Conservation (phyloP, 2,797 vertebrate species). For the Helostoma temminkii region DNA sequence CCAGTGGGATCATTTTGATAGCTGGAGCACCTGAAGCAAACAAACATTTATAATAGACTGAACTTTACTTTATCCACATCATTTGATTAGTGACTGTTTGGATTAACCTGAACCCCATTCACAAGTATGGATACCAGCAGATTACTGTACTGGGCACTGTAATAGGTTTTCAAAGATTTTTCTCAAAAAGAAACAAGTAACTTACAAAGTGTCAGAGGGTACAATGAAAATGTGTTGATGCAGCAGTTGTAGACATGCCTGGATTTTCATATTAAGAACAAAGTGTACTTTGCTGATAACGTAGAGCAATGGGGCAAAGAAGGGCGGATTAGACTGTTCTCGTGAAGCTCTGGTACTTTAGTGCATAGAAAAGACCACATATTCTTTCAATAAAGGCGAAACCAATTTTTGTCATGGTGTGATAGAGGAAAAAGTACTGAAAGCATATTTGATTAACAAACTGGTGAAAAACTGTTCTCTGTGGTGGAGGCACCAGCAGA, state of each 20-base stretch:
- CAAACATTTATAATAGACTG: conserved; percentile 17
- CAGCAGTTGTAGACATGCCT: conserved; percentile 14
- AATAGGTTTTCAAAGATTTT: neutral
- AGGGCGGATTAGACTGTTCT: conserved; percentile 35
- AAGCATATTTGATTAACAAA: conserved; percentile 31
- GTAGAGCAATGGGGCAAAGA: conserved; percentile 9
- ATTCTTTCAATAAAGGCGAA: conserved; percentile 23
- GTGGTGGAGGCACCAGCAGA: conserved; percentile 32
- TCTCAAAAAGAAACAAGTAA: neutral
- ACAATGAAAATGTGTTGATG: conserved; percentile 17
- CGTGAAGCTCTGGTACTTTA: conserved; percentile 8
- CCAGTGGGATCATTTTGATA: conserved; percentile 17
- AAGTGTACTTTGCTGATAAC: conserved; percentile 32
- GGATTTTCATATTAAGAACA: conserved; percentile 26
- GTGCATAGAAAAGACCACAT: conserved; percentile 14
- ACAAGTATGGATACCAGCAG: conserved; percentile 1
- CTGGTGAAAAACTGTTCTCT: conserved; percentile 33
- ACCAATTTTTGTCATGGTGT: conserved; percentile 9
- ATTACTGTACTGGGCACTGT: no score
- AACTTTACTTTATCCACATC: neutral
- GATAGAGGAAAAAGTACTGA: conserved; percentile 7
- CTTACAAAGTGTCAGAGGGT: conserved; percentile 2
- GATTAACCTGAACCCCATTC: conserved; percentile 5
- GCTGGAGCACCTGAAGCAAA: conserved; percentile 8
- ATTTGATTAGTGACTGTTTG: conserved; percentile 8